Conservation (phyloP, 2,113 vertebrate species). For the Micronycteris hirsuta region DNA sequence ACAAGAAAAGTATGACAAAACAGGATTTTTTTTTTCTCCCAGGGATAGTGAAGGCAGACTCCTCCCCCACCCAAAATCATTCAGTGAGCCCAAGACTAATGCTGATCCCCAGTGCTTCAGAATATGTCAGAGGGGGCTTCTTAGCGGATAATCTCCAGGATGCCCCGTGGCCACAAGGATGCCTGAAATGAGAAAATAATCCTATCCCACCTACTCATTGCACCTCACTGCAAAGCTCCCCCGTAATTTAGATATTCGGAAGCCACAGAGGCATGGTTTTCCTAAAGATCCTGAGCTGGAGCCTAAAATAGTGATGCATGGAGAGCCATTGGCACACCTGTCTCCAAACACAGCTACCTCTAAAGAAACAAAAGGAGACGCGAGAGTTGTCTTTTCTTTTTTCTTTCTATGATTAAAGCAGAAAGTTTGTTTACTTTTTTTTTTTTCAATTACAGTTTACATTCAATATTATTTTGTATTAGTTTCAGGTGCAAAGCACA, state of each 20-base stretch:
- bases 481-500: neutral
- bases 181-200: neutral
- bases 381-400: neutral
- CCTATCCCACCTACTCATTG: neutral
- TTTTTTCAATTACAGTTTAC: neutral
- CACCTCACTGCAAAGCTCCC: neutral
- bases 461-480: neutral
- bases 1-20: conserved; percentile 72
- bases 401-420: neutral
- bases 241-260: neutral
- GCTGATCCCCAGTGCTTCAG: conserved; percentile 42
- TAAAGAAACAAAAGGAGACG: neutral
- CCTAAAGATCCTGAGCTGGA: neutral
- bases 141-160: neutral
- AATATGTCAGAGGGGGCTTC: neutral
- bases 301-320: neutral
- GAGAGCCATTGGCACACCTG: fast-evolving
- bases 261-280: neutral
- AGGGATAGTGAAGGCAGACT: neutral
- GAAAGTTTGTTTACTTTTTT: neutral
- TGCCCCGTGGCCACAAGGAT: neutral
- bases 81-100: conserved; percentile 50
- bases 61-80: conserved; percentile 56
- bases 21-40: conserved; percentile 60
- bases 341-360: neutral